Conservation (phyloP, 1,140 invertebrate species). For the Sitodiplosis mosellana region DNA sequence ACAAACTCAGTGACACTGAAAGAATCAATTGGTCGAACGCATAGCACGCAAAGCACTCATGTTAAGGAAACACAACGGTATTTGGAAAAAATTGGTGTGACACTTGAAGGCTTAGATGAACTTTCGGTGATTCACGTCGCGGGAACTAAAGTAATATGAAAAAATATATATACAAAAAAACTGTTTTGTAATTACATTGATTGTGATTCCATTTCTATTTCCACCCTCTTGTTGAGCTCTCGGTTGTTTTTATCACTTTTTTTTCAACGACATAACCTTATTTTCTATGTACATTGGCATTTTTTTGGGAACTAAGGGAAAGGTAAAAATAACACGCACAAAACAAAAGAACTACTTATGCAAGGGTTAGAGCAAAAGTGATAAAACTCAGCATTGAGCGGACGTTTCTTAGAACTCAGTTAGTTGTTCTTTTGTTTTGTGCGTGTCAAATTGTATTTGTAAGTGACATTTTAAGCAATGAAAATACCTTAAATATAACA, state of each 20-base stretch:
- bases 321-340: background rate
- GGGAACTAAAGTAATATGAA: slow-evolving; percentile 95
- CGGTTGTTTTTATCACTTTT: no score
- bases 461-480: no score
- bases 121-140: slow-evolving; percentile 82
- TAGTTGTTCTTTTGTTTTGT: no score
- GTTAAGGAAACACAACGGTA: slow-evolving; percentile 32
- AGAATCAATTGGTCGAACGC: slow-evolving; percentile 23
- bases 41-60: slow-evolving; percentile 14
- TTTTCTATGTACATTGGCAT: no score
- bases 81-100: slow-evolving; percentile 43
- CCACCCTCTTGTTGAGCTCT: no score
- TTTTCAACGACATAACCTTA: no score
- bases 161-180: slow-evolving; percentile 29
- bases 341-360: no score
- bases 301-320: background rate
- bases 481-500: slow-evolving; percentile 10
- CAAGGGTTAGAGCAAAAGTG: no score
- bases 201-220: background rate
- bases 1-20: slow-evolving; percentile 42
- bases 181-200: background rate
- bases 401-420: no score
- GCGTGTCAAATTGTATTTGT: no score
- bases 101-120: slow-evolving; percentile 37
- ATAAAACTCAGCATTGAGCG: no score